Evolutionary conservation across 2,888 invertebrate species (phyloP), one percentile per base, ranked within the genome.

Genomic region (Meliscaeva auricollis): DNA sequence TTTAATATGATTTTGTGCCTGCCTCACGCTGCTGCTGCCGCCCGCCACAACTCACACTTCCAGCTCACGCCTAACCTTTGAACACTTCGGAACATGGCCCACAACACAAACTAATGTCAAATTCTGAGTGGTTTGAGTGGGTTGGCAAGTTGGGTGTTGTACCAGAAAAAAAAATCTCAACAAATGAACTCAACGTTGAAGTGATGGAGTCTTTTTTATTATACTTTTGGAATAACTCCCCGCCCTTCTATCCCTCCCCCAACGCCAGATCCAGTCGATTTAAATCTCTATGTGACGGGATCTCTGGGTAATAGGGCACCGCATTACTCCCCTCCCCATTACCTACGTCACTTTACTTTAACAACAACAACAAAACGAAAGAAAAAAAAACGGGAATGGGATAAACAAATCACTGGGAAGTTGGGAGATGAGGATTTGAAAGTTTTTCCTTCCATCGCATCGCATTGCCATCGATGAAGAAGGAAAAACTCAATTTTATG

Each of bases 401-500:
- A 64, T 79, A 80, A 84, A 84, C 84, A 84, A 84, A 84, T 84
- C 84, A 70, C 84, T 69, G 54, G 20, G 52, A 73, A 75, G 72
- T 76, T 69, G 62, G 66, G 69, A 69, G 73, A 80, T 77, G 81
- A 66, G 68, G 69, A 81, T 77, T 85, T 76, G 69, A 81, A 85
- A 85, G 41, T 81, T 85, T 80, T 69, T 32, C 38, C 32, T 68
- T 50, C 32, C 32, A 48, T 48, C 46, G 26, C 52, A 30, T 41
- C 50, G 30, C 11, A 15, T 46, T n/a, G 11, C 9, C 58, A 11
- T 26, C 41, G 35, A 35, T 20, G 46, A 46, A 26, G 41, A 56
- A 56, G 54, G 35, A 85, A 81, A 85, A 85, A 85, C 85, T 85
- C 81, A 85, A 81, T 85, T 84, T 80, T 84, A 75, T 80, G 75